Percentiles rank a stretch among this genome's conserved stretches.
Conservation (phyloP, 2,113 vertebrate species). For the Hystrix brachyura region DNA sequence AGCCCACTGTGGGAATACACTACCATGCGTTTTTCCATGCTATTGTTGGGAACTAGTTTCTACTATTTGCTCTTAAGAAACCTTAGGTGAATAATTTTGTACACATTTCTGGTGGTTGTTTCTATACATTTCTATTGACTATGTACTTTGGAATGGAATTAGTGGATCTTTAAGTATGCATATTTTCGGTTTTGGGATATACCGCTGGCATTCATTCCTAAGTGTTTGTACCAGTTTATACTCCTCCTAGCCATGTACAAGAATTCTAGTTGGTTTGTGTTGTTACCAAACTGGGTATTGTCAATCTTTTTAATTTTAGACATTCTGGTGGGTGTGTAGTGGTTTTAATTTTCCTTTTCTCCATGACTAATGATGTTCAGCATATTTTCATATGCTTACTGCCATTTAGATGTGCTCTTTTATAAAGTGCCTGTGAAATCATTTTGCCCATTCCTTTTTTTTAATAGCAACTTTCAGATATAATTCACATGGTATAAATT, state of each 20-base stretch:
- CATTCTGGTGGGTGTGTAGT: constrained; percentile 44
- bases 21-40: background rate
- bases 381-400: background rate
- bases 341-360: constrained; percentile 55
- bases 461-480: constrained; percentile 24
- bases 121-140: background rate
- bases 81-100: background rate
- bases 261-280: background rate
- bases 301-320: constrained; percentile 70
- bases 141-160: background rate
- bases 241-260: constrained; percentile 23
- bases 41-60: background rate
- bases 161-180: background rate
- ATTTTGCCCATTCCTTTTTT: constrained; percentile 7
- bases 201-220: background rate
- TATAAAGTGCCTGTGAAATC: constrained; percentile 10
- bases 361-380: constrained; percentile 21
- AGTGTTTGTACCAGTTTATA: constrained; percentile 4
- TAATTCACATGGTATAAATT: background rate
- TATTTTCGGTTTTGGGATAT: constrained; percentile 28
- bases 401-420: constrained; percentile 7
- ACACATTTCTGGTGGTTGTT: background rate
- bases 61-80: background rate
- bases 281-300: constrained; percentile 35
- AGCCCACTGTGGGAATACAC: background rate